phyloP scores from a whole-genome alignment of 1,140 invertebrate genomes.

The Brachionus rotundiformis region DNA sequence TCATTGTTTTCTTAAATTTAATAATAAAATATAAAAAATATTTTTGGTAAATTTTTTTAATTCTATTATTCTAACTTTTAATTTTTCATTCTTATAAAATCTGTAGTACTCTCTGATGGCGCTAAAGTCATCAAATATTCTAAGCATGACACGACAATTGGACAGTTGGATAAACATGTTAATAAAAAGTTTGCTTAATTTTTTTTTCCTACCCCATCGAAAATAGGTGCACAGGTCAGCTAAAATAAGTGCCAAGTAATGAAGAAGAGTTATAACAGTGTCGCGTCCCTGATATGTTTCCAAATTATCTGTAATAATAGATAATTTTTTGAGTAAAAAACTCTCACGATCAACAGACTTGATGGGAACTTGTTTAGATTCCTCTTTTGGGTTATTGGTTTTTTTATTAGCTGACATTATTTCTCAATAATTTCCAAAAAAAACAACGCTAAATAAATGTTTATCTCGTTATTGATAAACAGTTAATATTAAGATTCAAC shows the following conservation, averaged over 20 bases:
- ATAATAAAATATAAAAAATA: neutral
- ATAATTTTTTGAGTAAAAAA: slow-evolving; percentile 18
- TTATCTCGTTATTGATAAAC: slow-evolving; percentile 14
- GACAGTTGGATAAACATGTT: slow-evolving; percentile 49
- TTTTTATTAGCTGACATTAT: slow-evolving; percentile 30
- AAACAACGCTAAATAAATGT: neutral
- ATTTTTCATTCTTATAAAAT: slow-evolving; percentile 33
- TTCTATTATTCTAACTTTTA: neutral
- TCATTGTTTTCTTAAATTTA: slow-evolving; percentile 10
- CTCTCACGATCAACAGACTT: neutral
- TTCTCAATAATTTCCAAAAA: neutral
- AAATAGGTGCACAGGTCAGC: slow-evolving; percentile 34
- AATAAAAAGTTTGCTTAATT: neutral
- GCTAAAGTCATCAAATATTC: slow-evolving; percentile 41
- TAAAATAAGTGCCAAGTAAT: slow-evolving; percentile 41
- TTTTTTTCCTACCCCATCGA: slow-evolving; percentile 27
- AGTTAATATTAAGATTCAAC: neutral
- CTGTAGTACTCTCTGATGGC: slow-evolving; percentile 47
- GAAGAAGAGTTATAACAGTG: slow-evolving; percentile 44
- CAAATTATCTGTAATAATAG: slow-evolving; percentile 40
- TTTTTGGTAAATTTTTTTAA: neutral
- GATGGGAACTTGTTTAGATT: neutral
- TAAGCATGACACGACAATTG: slow-evolving; percentile 51
- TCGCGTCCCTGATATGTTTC: slow-evolving; percentile 50
- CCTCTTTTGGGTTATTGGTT: neutral